Base-by-base conservation (phyloP, 2,888 invertebrate genomes). In the Lycia hirtaria region DNA sequence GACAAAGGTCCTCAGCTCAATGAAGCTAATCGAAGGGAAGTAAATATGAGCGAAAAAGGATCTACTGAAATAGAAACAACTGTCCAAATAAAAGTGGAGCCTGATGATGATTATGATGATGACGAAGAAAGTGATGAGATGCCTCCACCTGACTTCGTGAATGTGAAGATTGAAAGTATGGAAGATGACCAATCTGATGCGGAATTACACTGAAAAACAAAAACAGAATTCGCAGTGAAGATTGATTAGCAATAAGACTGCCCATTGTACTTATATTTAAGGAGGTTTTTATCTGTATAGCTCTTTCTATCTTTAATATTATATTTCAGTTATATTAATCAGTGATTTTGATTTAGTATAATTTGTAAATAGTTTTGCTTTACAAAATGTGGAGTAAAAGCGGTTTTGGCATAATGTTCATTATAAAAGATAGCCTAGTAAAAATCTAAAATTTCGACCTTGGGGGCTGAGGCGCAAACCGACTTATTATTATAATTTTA, bases 111-210 rank as follows among this genome's bases (percentile, higher is more conserved):
- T n/a, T 51, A 62, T 3, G 65, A 67, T 3, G 54, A 60, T 14
- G 49, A 59, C 10, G 52, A 62, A 26, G 52, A 62, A 19, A 59
- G 71, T 3, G 61, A 59, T 2, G 73, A 77, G 4, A 58, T 69
- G 0, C 85, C 89, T 60, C 89, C 91, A 0, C 88, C 91, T 0
- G 88, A 89, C 56, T 91, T 91, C 75, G 91, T 92, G 0, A 87
- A 85, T 51, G 84, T 92, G 15, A 92, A 92, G 65, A 88, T 91
- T 69, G 92, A 92, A 60, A 85, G 81, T 2, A 50, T 85, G 20
- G 87, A 88, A 15, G 41, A 22, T n/a, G 28, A 33, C 47, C 17
- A 0, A 20, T 33, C 20, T 48, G 50, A 50, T 32, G 12, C 15
- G n/a, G 56, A 62, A 12, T 37, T 51, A 40, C 33, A 14, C 3